Base-by-base conservation (phyloP, 2,113 vertebrate species). In the Xiphophorus couchianus region DNA sequence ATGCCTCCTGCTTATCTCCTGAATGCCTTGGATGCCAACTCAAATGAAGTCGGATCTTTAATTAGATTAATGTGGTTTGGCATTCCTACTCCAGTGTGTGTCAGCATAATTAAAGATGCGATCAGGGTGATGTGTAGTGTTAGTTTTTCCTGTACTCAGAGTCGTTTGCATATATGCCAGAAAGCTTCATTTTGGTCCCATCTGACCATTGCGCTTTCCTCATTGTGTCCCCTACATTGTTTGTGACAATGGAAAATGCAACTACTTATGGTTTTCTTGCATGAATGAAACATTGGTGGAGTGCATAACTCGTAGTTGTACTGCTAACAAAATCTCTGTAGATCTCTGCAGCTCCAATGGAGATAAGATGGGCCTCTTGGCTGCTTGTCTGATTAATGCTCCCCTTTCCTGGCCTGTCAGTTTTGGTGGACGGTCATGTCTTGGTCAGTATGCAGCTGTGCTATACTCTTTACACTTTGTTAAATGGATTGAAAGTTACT, bases 11-110 rank as follows among this genome's bases (percentile, higher is more conserved):
- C 80, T 81, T 86, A 76, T 85, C 78, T 81, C 78, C 76, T 85
- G 77, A 76, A 81, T 76, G 80, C 80, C 74, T 89, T 91, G 89
- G 83, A 93, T 88, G 88, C 78, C 78, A 71, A 79, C 75, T 58
- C 81, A 84, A 84, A 87, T 84, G 79, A 76, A 77, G 75, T 75
- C 70, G 76, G 69, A 73, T 66, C 72, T 88, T 74, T 83, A 77
- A 86, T 90, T 89, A 90, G 82, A 86, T 81, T 84, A 81, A 71
- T 74, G 61, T 83, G 31, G 29, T 72, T 85, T 85, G 76, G 76
- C 76, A 69, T 82, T 44, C 74, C 66, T 84, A 29, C 74, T 65
- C 62, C 66, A 58, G 70, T 74, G 84, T 77, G 85, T 58, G 51
- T n/a, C 85, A 91, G 80, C 74, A 77, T 35, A 76, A 72, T 60